A percentile compares a stretch with the other conserved stretches of the same genome.
These are phyloP conservation scores for Chrysemys picta DNA, from an alignment of 2,113 vertebrate species.

Conservation along the genomic window DNA sequence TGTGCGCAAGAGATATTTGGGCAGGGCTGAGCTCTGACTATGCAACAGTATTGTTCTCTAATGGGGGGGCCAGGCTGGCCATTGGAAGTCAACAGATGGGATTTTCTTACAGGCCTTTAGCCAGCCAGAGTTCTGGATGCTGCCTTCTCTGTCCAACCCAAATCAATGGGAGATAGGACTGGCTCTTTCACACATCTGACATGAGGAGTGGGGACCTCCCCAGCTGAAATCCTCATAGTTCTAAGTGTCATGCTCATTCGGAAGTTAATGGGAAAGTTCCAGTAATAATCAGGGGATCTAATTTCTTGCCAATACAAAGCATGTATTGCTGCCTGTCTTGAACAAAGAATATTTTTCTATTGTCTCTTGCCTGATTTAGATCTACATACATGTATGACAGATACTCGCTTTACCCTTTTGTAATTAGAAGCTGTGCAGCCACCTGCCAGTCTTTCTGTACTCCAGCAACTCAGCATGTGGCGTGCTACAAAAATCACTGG, in stretches of 20 bases:
- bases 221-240: fast-evolving
- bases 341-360: background rate
- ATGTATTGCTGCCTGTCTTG: background rate
- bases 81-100: background rate
- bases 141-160: background rate
- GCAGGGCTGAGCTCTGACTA: background rate
- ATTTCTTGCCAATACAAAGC: background rate
- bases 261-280: background rate
- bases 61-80: background rate
- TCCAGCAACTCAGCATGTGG: conserved; percentile 31
- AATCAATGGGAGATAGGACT: background rate
- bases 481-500: background rate
- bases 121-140: background rate
- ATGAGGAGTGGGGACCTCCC: background rate
- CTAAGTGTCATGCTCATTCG: background rate
- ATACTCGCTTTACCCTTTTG: background rate
- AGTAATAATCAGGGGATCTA: background rate
- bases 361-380: background rate
- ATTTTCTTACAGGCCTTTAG: background rate
- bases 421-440: conserved; percentile 33
- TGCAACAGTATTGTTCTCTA: background rate
- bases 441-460: conserved; percentile 21
- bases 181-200: background rate
- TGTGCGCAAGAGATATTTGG: background rate
- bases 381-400: background rate